Conservation (phyloP, 1,140 invertebrate genomes). For the Adelges cooleyi region DNA sequence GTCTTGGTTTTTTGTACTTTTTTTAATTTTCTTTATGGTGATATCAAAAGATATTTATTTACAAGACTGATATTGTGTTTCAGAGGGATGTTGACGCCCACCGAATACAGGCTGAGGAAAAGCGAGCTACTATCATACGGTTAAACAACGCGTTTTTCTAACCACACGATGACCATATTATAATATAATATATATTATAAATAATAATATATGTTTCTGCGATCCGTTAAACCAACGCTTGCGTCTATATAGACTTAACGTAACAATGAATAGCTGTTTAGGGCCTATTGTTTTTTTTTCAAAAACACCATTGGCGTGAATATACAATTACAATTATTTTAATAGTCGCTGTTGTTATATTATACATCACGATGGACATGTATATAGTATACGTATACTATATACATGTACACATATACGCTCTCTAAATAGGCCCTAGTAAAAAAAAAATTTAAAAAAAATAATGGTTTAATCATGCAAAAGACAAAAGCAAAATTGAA, state of each 20-base stretch:
- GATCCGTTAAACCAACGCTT: neutral
- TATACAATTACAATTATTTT: neutral
- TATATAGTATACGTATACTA: too few relatives aligned
- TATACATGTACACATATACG: too few relatives aligned
- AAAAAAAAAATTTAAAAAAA: too few relatives aligned
- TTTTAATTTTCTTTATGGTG: too few relatives aligned
- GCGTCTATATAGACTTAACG: neutral
- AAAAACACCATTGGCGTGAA: neutral
- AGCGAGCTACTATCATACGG: slow-evolving; percentile 34
- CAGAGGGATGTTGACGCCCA: slow-evolving; percentile 56
- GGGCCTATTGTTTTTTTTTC: neutral
- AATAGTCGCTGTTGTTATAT: neutral
- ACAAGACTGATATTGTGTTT: slow-evolving; percentile 30
- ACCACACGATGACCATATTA: neutral
- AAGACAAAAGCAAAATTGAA: neutral
- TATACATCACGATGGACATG: too few relatives aligned
- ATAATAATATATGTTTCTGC: neutral
- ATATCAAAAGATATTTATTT: too few relatives aligned
- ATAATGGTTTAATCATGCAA: neutral
- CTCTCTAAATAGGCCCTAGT: neutral
- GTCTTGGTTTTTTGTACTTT: too few relatives aligned
- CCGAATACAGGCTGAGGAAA: slow-evolving; percentile 50
- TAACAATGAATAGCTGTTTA: slow-evolving; percentile 9
- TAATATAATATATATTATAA: too few relatives aligned
- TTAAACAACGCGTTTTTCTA: neutral